phyloP scores from a whole-genome alignment of 64 coral and sea anemone genomes.

The Catalaphyllia jardinei region DNA sequence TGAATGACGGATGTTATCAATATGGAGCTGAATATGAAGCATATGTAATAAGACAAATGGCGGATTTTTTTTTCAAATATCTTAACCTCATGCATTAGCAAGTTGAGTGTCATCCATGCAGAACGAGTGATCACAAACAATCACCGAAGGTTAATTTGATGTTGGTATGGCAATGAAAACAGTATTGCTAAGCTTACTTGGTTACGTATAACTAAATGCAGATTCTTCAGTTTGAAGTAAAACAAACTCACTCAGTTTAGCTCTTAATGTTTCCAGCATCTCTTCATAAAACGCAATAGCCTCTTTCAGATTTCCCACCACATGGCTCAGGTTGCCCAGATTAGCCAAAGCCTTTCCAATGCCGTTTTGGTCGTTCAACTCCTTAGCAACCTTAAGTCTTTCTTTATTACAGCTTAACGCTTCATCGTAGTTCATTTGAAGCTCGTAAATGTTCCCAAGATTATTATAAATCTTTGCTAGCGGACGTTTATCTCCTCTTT shows the following conservation, averaged over 20 bases:
- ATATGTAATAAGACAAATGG: too few species aligned
- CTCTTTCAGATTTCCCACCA: slow-evolving; percentile 75
- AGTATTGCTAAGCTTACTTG: too few species aligned
- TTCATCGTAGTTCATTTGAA: slow-evolving; percentile 77
- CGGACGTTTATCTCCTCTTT: slow-evolving; percentile 63
- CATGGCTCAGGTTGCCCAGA: slow-evolving; percentile 86
- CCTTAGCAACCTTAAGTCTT: slow-evolving; percentile 71
- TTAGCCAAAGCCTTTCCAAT: slow-evolving; percentile 87
- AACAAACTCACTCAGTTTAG: slow-evolving; percentile 90
- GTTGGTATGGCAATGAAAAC: too few species aligned
- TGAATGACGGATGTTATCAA: too few species aligned
- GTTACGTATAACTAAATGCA: too few species aligned
- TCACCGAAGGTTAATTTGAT: too few species aligned
- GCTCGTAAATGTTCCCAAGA: slow-evolving; percentile 90
- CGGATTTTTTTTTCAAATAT: too few species aligned
- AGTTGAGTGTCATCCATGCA: too few species aligned
- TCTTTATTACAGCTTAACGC: slow-evolving; percentile 84
- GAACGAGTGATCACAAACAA: too few species aligned
- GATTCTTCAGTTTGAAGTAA: neutral
- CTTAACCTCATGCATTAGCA: too few species aligned
- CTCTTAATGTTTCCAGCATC: slow-evolving; percentile 77
- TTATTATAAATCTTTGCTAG: slow-evolving; percentile 88
- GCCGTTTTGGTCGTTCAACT: slow-evolving; percentile 80
- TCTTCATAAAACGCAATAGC: slow-evolving; percentile 89
- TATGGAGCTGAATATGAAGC: too few species aligned